These are phyloP conservation scores for Siderastrea siderea DNA, from an alignment of 92 coral and sea anemone species.

Conservation along the genomic window DNA sequence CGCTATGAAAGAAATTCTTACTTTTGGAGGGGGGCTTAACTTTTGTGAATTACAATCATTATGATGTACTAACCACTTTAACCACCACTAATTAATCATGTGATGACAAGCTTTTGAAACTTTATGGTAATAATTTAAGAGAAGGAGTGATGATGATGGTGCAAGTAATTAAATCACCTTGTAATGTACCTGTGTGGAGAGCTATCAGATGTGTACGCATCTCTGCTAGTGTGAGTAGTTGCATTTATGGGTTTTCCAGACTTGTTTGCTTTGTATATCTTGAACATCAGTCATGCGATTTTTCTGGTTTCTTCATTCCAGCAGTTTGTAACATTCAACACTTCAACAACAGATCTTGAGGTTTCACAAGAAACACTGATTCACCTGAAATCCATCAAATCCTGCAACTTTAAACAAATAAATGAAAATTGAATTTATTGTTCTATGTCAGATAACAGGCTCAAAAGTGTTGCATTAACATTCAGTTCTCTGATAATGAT, in stretches of 20 bases:
- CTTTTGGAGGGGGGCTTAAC: too few species aligned
- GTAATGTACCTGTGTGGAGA: conserved; percentile 14
- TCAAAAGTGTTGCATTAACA: too few species aligned
- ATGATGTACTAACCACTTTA: too few species aligned
- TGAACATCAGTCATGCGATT: conserved; percentile 39
- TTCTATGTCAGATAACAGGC: not conserved
- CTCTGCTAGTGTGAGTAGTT: conserved; percentile 5
- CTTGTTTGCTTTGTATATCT: conserved; percentile 35
- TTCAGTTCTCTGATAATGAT: too few species aligned
- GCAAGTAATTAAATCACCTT: not conserved
- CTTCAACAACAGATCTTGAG: not conserved
- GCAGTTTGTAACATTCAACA: conserved; percentile 13
- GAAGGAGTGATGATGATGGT: not conserved
- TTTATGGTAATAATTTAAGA: not conserved
- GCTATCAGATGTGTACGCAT: conserved; percentile 1
- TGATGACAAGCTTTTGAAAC: not conserved
- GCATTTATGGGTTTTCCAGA: conserved; percentile 6
- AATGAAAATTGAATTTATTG: not conserved
- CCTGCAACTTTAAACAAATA: not conserved
- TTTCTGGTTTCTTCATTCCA: conserved; percentile 31
- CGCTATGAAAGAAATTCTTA: too few species aligned
- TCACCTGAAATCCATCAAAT: too few species aligned
- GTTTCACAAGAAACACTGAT: too few species aligned
- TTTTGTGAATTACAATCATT: too few species aligned
- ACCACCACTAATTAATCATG: too few species aligned